Conservation (phyloP, 2,113 vertebrate genomes). For the Anolis carolinensis region DNA sequence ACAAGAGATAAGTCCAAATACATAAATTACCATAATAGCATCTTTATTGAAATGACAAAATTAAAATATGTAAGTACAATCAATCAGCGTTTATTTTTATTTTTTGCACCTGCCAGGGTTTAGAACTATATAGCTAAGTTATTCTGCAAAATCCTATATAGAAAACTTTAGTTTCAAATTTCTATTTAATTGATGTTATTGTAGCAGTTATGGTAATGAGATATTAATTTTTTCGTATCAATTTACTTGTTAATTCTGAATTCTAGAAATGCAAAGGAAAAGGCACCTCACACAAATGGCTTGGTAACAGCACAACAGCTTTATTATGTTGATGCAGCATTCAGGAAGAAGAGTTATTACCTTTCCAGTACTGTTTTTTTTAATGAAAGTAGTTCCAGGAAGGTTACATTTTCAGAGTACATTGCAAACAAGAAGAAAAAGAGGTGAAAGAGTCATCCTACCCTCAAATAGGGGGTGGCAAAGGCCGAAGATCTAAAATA, state of each 20-base stretch:
- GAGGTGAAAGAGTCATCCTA: neutral
- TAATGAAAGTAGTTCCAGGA: neutral
- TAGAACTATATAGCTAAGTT: too few species aligned
- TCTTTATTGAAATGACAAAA: neutral
- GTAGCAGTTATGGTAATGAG: neutral
- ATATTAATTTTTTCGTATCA: neutral
- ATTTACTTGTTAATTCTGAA: neutral
- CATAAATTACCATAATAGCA: neutral
- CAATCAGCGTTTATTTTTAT: too few species aligned
- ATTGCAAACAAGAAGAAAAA: too few species aligned
- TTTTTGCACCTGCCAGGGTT: too few species aligned
- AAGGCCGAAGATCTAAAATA: neutral
- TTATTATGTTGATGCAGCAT: neutral
- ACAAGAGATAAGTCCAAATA: neutral
- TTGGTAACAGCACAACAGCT: neutral
- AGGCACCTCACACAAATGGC: neutral
- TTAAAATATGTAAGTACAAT: neutral
- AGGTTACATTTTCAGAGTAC: neutral
- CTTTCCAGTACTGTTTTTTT: neutral
- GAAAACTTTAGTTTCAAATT: neutral
- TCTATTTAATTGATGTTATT: neutral
- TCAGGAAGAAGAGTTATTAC: neutral
- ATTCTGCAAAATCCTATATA: too few species aligned
- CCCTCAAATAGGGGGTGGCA: too few species aligned
- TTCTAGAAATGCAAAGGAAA: neutral